Base-by-base conservation (phyloP, 2,113 vertebrate species). In the Gallinago media region DNA sequence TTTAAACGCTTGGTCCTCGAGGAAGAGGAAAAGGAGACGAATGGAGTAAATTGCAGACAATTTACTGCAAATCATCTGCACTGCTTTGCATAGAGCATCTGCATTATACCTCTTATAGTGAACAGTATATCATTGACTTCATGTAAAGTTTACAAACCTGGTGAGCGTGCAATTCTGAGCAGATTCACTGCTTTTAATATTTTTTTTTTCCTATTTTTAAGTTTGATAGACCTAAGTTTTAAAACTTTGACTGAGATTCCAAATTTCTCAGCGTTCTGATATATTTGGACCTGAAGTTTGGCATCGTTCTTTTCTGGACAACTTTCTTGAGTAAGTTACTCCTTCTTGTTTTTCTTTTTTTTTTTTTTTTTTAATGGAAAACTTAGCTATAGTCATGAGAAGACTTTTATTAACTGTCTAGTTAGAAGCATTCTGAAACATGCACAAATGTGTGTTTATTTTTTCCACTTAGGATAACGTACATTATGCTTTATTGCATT, bases 131-230 rank as follows among this genome's bases (percentile, higher is more conserved):
- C 78, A 32, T 12, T 92, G 92, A 89, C 84, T 91, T 92, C 80
- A 87, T 73, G 68, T 63, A 94, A 86, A 75, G 96, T 97, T 96
- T 96, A 96, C 95, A 94, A 49, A 96, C 71, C 87, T 92, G 96
- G 95, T 89, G 85, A 96, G 86, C 3, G 96, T 97, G 93, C 96
- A 97, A 96, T 96, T 89, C 86, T 92, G 76, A 94, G 96, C 95
- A 96, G 96, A 94, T 92, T 65, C 70, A 70, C 96, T 97, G 96
- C 96, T 96, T 94, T 79, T 82, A 74, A 20, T 72, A 0, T 50
- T 46, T 68, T 58, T 44, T 29, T 2, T 70, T 14, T 13, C 25
- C 31, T 31, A 27, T 22, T 50, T 55, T 15, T 25, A 70, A 91
- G 16, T 59, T 78, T 75, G 63, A 18, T 94, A 85, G 81, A 65